Evolutionary conservation across 2,113 vertebrate genomes (phyloP), one percentile per base, ranked within the genome.

Genomic region (Genyomyrus donnyi): DNA sequence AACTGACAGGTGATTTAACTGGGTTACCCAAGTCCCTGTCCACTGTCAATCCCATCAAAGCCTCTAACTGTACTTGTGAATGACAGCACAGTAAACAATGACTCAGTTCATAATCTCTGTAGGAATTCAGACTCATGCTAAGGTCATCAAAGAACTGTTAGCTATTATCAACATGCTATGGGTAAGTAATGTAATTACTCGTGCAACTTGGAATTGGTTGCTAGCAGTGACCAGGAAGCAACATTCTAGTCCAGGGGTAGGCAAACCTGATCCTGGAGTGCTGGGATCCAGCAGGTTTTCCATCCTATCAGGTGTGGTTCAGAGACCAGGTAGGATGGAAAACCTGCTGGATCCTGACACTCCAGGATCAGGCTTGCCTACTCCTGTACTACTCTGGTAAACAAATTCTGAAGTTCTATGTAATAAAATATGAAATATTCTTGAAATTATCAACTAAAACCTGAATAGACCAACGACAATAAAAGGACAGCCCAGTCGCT

Each of bases 71-170:
- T 49, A 24, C 42, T 49, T 0, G 1, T 48, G 45, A 49, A 85
- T 85, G 84, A 27, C 84, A 85, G 84, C 46, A 85, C 46, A 85
- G 84, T 31, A 85, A 85, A 50, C n/a, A 85, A 50, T 39, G 66
- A 50, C 48, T 77, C 88, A 52, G 49, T 31, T 85, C 45, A 27
- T 50, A 13, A n/a, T 49, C 84, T 49, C 42, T 46, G 45, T 11
- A 85, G 42, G 46, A n/a, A 49, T 19, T 10, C 46, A 27, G 19
- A 17, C 6, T 19, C 13, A 84, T 74, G 11, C 27, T 35, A 31
- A 31, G 66, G 31, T 35, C 15, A 77, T 11, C 31, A 77, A 77
- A 77, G 70, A 49, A n/a, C 19, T 84, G 70, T 9, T 17, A 35
- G 11, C 31, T 77, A 35, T 15, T 74, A 74, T 74, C n/a, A 74